Conservation (phyloP, 1,140 invertebrate species). For the Hesperophylax magnus region DNA sequence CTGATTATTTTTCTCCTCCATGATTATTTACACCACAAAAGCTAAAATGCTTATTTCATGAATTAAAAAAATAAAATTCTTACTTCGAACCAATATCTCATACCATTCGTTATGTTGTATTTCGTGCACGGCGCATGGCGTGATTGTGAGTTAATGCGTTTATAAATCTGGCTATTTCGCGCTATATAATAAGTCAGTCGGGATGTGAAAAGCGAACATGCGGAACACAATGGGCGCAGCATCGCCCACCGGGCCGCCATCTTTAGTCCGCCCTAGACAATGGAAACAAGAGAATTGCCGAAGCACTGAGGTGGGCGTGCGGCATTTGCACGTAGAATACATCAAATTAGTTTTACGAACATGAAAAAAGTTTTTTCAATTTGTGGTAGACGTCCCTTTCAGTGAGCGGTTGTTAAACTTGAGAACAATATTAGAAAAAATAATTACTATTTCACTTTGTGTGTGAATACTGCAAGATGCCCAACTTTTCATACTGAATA, state of each 20-base stretch:
- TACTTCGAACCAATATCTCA: no score
- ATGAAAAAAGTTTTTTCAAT: not conserved
- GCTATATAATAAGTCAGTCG: not conserved
- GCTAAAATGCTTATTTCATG: no score
- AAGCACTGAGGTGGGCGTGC: constrained; percentile 6
- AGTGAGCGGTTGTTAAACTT: no score
- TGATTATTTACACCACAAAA: no score
- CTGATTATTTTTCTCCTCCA: no score
- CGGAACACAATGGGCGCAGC: not conserved
- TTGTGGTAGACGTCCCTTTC: not conserved
- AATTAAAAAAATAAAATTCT: no score
- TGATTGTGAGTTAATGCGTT: constrained; percentile 1
- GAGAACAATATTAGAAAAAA: no score
- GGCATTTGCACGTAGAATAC: not conserved
- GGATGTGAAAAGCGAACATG: no score
- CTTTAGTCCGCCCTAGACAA: not conserved
- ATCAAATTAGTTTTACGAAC: constrained; percentile 22
- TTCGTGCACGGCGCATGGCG: not conserved
- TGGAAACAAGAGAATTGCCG: constrained; percentile 11
- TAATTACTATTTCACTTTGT: no score
- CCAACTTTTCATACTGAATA: no score
- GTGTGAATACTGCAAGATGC: no score
- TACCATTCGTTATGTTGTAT: no score
- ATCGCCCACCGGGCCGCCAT: not conserved
- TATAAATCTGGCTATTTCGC: not conserved